phyloP scores from a whole-genome alignment of 2,888 invertebrate species.

The Clivina fossor region DNA sequence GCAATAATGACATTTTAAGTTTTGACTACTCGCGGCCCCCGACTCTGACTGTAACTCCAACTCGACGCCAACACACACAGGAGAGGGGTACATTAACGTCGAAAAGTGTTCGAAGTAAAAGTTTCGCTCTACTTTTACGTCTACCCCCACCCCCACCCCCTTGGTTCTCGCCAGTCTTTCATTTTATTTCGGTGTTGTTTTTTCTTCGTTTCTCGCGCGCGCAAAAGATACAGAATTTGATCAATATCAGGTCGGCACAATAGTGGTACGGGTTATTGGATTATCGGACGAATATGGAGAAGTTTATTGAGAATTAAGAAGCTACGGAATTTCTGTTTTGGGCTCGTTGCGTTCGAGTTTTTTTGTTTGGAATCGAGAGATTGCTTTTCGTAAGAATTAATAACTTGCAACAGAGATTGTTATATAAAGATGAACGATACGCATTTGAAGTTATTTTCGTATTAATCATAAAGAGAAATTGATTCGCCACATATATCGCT shows the following conservation, averaged over 20 bases:
- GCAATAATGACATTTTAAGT: conserved; percentile 48
- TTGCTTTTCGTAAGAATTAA: conserved; percentile 15
- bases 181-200: conserved; percentile 9
- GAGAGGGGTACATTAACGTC: conserved; percentile 33
- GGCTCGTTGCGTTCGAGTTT: too few species aligned
- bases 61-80: too few species aligned
- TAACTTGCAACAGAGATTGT: conserved; percentile 8
- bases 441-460: too few species aligned
- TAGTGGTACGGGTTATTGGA: conserved; percentile 21
- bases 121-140: neutral
- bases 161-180: conserved; percentile 11
- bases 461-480: too few species aligned
- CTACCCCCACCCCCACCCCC: neutral
- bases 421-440: too few species aligned
- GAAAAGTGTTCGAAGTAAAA: neutral
- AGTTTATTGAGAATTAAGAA: conserved; percentile 18
- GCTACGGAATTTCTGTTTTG: conserved; percentile 18
- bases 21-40: conserved; percentile 44
- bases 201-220: conserved; percentile 14
- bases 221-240: conserved; percentile 23
- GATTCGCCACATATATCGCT: too few species aligned
- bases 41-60: too few species aligned
- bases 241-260: conserved; percentile 26
- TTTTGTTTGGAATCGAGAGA: neutral
- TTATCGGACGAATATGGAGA: conserved; percentile 20